Evolutionary conservation across 2,113 vertebrate species (phyloP), one percentile per base, ranked within the genome.

Genomic region (Semicossyphus pulcher): DNA sequence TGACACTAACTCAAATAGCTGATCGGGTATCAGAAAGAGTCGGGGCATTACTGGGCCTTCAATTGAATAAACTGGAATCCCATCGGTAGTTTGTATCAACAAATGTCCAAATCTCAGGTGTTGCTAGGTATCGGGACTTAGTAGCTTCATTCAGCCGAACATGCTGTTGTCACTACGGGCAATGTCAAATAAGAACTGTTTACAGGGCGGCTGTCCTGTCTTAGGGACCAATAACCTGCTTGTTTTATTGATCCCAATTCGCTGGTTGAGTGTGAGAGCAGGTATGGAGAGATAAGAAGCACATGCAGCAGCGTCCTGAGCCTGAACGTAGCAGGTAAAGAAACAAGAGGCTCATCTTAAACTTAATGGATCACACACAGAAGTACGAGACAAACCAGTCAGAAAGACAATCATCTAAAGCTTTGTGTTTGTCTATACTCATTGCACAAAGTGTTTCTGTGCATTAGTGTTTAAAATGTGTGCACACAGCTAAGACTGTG

Each of bases 191-290:
- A 74, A 42, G 64, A 75, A 77, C 41, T 57, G 80, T 88, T 82
- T 82, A 79, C 71, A 10, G 63, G 72, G 65, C 1, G 2, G 31
- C 64, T 67, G 72, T 78, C 62, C 60, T 74, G 81, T 86, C 69
- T 74, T 2, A 10, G 58, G 78, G 78, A 83, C 65, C 67, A 68
- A 82, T 76, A 84, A 77, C 29, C 47, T 26, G 10, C 26, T 34
- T n/a, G 61, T 44, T 80, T 81, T 84, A 89, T 81, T 81, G 77
- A 90, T 89, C 81, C 81, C 79, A 84, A 71, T 89, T 76, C 76
- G 77, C 76, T 69, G 76, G 45, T 78, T 65, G 37, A 79, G 78
- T 26, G 49, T 64, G 60, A 77, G n/a, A 61, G 14, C 65, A 65
- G 48, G 68, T 54, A 64, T 16, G 53, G 44, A 54, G 25, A 75